These are phyloP conservation scores for Thomomys bottae DNA, from an alignment of 2,113 vertebrate species.

Conservation along the genomic window DNA sequence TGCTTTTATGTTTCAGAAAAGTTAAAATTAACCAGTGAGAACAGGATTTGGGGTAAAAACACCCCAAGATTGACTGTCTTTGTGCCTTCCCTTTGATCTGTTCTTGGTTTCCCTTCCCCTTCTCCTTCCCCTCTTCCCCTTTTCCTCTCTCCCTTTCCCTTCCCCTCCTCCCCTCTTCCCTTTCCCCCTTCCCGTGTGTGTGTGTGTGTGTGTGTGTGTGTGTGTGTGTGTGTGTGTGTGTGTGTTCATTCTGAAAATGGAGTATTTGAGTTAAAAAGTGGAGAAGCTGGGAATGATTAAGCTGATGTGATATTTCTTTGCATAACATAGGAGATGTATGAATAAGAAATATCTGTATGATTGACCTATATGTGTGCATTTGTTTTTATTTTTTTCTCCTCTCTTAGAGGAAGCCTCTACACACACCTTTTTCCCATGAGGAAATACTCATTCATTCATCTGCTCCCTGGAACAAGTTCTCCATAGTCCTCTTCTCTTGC, in stretches of 20 bases:
- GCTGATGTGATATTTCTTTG: neutral
- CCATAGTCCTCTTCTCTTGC: neutral
- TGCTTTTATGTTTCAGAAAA: slow-evolving; percentile 41
- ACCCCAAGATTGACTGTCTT: neutral
- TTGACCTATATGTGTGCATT: slow-evolving; percentile 34
- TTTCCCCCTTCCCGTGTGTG: neutral
- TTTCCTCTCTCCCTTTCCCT: slow-evolving; percentile 7
- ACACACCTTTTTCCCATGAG: neutral
- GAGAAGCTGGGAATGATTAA: slow-evolving; percentile 30
- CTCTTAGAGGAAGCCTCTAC: neutral
- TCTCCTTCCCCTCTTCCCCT: neutral
- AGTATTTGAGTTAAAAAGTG: slow-evolving; percentile 5
- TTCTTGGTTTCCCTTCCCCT: slow-evolving; percentile 37
- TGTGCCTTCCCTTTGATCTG: slow-evolving; percentile 48
- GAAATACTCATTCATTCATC: neutral
- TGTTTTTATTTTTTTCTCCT: neutral
- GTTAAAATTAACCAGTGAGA: neutral
- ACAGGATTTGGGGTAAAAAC: neutral
- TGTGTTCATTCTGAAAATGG: neutral
- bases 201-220: neutral
- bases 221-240: neutral
- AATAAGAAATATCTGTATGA: slow-evolving; percentile 4
- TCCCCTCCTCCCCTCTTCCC: neutral
- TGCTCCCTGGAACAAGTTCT: slow-evolving; percentile 13
- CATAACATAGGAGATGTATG: slow-evolving; percentile 11